Percentiles rank a stretch among this genome's conserved stretches.
phyloP scores from a whole-genome alignment of 2,888 invertebrate genomes.

The Neoascia interrupta region DNA sequence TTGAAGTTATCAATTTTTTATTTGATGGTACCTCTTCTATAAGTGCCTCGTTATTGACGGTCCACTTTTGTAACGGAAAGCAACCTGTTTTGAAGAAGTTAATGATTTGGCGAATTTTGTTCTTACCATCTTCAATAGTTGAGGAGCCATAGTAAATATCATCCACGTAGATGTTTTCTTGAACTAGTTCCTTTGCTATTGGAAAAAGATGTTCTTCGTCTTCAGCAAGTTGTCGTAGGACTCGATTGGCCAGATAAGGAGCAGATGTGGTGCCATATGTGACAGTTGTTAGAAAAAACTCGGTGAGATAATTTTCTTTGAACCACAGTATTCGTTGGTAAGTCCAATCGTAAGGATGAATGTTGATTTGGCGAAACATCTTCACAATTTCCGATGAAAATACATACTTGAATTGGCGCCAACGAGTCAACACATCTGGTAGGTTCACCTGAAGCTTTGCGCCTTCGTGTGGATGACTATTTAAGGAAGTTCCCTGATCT shows the following conservation, averaged over 20 bases:
- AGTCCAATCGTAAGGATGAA: conserved; percentile 20
- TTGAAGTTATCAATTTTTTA: neutral
- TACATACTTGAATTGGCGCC: conserved; percentile 3
- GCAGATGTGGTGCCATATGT: conserved; percentile 30
- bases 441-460: conserved; percentile 21
- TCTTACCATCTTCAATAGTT: conserved; percentile 10
- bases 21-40: neutral
- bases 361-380: conserved; percentile 28
- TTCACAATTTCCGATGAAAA: conserved; percentile 1
- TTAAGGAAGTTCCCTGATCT: conserved; percentile 3
- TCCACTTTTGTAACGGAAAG: conserved; percentile 27
- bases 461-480: conserved; percentile 14
- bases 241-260: conserved; percentile 24
- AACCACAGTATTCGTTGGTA: conserved; percentile 37
- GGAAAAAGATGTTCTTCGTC: conserved; percentile 13
- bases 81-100: conserved; percentile 22
- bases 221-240: conserved; percentile 22
- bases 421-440: conserved; percentile 15
- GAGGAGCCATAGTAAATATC: conserved; percentile 17
- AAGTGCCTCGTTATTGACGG: conserved; percentile 7
- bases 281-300: conserved; percentile 19
- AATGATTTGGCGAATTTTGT: conserved; percentile 13
- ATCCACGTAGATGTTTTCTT: conserved; percentile 20
- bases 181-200: neutral
- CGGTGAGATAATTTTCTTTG: neutral